Evolutionary conservation across 2,113 vertebrate genomes (phyloP).

Genomic region (Podilymbus podiceps): DNA sequence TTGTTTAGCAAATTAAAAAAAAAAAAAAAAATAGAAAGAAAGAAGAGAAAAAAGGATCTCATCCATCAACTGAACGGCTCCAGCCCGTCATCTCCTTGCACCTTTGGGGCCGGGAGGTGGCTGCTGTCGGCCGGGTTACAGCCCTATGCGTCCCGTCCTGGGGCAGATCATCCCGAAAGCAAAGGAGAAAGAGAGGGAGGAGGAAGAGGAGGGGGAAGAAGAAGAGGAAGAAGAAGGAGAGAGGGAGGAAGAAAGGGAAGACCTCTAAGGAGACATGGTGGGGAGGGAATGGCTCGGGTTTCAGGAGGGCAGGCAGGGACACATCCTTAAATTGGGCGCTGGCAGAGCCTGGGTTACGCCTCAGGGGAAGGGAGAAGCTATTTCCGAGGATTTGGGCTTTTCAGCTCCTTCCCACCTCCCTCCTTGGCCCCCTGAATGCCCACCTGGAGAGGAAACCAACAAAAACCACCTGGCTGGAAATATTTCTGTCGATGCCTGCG

Average conservation of each 20-base stretch:
- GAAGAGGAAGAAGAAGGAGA: background rate
- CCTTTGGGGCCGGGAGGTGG: background rate
- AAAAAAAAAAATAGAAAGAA: background rate
- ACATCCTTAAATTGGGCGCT: background rate
- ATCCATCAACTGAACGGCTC: background rate
- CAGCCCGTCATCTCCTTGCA: background rate
- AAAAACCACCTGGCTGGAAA: background rate
- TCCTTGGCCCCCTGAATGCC: background rate
- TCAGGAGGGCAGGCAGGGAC: constrained; percentile 43
- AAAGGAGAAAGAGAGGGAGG: background rate
- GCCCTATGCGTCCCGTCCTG: background rate
- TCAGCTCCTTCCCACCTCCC: constrained; percentile 19
- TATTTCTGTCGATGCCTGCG: background rate
- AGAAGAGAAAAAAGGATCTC: background rate
- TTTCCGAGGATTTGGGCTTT: background rate
- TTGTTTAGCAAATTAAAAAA: background rate
- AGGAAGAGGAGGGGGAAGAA: background rate
- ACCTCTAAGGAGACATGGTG: background rate
- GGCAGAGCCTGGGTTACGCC: background rate
- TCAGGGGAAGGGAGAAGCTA: background rate
- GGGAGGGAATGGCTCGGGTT: constrained; percentile 61
- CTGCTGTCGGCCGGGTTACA: background rate
- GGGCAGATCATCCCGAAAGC: background rate
- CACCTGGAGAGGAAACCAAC: constrained; percentile 2
- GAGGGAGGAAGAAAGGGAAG: background rate